Evolutionary conservation across 2,888 invertebrate species (phyloP).

Genomic region (Oscheius myriophilus): DNA sequence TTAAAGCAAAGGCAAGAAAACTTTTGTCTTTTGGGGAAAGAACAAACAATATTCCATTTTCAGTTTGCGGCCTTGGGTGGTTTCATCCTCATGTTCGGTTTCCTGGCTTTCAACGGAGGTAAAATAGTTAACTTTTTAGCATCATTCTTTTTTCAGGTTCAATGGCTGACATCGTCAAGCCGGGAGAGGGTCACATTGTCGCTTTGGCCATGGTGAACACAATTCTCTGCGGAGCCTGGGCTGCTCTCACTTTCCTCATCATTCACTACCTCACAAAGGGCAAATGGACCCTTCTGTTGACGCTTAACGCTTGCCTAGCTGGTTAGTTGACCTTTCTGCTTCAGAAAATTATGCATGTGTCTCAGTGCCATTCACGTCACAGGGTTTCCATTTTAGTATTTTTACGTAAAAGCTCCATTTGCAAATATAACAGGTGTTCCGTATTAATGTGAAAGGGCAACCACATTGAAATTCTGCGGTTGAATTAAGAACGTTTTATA

Average conservation of each 20-base stretch:
- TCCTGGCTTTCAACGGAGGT: slow-evolving; percentile 76
- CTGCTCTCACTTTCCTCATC: slow-evolving; percentile 72
- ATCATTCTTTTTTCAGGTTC: slow-evolving; percentile 62
- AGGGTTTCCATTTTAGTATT: no score
- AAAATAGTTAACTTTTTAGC: not conserved
- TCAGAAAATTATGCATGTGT: no score
- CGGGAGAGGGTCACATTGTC: slow-evolving; percentile 72
- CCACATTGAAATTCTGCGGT: no score
- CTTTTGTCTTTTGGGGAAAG: no score
- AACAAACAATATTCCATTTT: no score
- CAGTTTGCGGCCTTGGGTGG: slow-evolving; percentile 75
- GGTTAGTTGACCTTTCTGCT: slow-evolving; percentile 61
- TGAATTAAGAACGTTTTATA: no score
- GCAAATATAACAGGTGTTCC: no score
- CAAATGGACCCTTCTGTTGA: slow-evolving; percentile 73
- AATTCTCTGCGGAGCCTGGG: slow-evolving; percentile 74
- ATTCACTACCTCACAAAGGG: slow-evolving; percentile 69
- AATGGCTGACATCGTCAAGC: slow-evolving; percentile 71
- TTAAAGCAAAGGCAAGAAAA: no score
- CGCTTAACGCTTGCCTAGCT: slow-evolving; percentile 75
- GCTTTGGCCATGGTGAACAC: slow-evolving; percentile 74
- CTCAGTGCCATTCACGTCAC: no score
- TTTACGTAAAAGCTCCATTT: no score
- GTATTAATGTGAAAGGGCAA: no score
- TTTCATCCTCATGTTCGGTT: slow-evolving; percentile 75